Percentiles rank a stretch among this genome's conserved stretches.
These are phyloP conservation scores for Muschampia plurimacula DNA, from an alignment of 2,888 invertebrate genomes.

Conservation along the genomic window DNA sequence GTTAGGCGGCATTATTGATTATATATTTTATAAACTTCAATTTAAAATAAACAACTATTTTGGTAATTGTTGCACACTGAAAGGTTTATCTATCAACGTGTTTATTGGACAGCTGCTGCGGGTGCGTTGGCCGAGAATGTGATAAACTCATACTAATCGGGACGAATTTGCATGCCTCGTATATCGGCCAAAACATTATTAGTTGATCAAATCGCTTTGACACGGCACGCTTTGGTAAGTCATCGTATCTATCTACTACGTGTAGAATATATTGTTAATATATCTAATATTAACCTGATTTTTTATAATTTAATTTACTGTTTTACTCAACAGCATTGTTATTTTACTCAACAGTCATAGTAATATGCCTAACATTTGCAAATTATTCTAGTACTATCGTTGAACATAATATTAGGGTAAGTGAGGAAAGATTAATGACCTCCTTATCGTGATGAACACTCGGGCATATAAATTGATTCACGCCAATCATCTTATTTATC, in stretches of 20 bases:
- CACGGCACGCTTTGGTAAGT: conserved; percentile 1
- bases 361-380: background rate
- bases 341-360: background rate
- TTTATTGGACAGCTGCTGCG: conserved; percentile 13
- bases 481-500: conserved; percentile 53
- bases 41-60: background rate
- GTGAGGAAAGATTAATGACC: conserved; percentile 52
- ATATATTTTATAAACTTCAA: background rate
- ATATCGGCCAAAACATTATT: conserved; percentile 21
- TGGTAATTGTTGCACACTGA: background rate
- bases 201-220: conserved; percentile 28
- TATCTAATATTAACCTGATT: too few relatives aligned
- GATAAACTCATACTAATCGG: conserved; percentile 26
- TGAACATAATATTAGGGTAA: conserved; percentile 31
- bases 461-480: conserved; percentile 41
- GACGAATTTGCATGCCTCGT: conserved; percentile 27
- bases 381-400: background rate
- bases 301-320: too few relatives aligned
- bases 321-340: too few relatives aligned
- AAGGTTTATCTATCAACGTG: background rate
- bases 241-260: background rate
- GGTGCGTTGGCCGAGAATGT: conserved; percentile 10
- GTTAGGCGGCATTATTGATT: too few relatives aligned
- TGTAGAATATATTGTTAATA: background rate
- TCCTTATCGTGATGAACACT: conserved; percentile 53